phyloP scores from a whole-genome alignment of 2,888 invertebrate genomes.

The Adineta ricciae region DNA sequence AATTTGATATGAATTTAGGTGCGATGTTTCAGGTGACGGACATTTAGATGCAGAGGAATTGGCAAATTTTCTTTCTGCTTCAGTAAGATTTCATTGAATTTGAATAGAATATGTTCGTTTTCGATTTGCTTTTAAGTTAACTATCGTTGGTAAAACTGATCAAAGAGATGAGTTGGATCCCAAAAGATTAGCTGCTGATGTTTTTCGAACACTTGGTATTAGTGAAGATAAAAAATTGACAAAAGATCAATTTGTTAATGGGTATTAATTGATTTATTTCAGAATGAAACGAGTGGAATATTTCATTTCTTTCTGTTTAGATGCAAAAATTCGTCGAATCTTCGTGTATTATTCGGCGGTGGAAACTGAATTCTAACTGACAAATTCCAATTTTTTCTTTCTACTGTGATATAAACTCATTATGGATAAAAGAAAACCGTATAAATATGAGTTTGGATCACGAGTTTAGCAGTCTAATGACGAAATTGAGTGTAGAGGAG shows the following conservation, averaged over 20 bases:
- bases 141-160: background rate
- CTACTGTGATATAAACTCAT: background rate
- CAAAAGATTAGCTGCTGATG: background rate
- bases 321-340: background rate
- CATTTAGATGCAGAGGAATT: background rate
- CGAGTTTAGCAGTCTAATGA: too few relatives aligned
- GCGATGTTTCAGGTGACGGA: background rate
- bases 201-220: background rate
- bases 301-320: background rate
- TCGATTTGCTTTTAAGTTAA: background rate
- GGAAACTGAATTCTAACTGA: background rate
- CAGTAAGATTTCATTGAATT: background rate
- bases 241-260: background rate
- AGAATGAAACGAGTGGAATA: background rate
- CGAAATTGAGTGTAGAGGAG: too few relatives aligned
- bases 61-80: background rate
- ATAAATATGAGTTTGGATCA: too few relatives aligned
- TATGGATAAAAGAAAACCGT: too few relatives aligned
- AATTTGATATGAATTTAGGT: background rate
- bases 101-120: background rate
- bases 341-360: background rate
- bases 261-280: background rate
- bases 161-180: background rate
- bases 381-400: background rate
- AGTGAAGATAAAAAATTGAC: background rate